Evolutionary conservation across 2,113 vertebrate genomes (phyloP).

Genomic region (Apeltes quadracus): DNA sequence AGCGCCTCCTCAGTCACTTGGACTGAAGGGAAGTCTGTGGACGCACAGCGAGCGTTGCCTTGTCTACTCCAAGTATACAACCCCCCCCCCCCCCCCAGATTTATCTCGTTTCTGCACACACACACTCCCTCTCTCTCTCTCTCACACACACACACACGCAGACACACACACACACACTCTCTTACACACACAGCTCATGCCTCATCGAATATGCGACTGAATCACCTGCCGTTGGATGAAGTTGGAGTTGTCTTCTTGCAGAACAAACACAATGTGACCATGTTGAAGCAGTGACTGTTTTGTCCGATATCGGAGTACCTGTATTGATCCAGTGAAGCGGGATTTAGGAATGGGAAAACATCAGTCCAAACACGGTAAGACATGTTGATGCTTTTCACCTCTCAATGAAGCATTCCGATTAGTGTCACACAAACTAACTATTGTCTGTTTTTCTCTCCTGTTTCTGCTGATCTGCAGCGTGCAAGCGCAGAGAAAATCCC

Average conservation of each 20-base stretch:
- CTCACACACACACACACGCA: not conserved
- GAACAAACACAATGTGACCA: slow-evolving; percentile 75
- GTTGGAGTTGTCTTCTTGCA: slow-evolving; percentile 53
- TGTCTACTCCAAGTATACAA: not conserved
- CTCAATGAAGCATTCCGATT: not conserved
- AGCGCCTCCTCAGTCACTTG: slow-evolving; percentile 48
- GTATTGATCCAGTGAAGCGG: slow-evolving; percentile 51
- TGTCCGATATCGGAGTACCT: slow-evolving; percentile 63
- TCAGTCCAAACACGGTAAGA: slow-evolving; percentile 84
- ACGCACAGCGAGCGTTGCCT: not conserved
- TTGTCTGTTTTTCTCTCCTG: slow-evolving; percentile 40
- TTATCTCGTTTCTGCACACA: not conserved
- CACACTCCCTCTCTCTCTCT: too few species aligned
- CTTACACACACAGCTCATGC: not conserved
- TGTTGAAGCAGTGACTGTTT: slow-evolving; percentile 51
- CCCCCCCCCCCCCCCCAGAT: too few species aligned
- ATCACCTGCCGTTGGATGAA: slow-evolving; percentile 52
- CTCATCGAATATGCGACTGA: slow-evolving; percentile 42
- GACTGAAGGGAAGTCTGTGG: slow-evolving; percentile 23
- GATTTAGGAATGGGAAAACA: slow-evolving; percentile 80
- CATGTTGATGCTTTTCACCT: not conserved
- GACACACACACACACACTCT: not conserved
- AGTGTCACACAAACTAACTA: slow-evolving; percentile 15
- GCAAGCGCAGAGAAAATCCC: slow-evolving; percentile 83
- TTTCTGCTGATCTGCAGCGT: slow-evolving; percentile 66